These are phyloP conservation scores for Eupithecia tripunctaria DNA, from an alignment of 2,888 invertebrate species.

Conservation along the genomic window DNA sequence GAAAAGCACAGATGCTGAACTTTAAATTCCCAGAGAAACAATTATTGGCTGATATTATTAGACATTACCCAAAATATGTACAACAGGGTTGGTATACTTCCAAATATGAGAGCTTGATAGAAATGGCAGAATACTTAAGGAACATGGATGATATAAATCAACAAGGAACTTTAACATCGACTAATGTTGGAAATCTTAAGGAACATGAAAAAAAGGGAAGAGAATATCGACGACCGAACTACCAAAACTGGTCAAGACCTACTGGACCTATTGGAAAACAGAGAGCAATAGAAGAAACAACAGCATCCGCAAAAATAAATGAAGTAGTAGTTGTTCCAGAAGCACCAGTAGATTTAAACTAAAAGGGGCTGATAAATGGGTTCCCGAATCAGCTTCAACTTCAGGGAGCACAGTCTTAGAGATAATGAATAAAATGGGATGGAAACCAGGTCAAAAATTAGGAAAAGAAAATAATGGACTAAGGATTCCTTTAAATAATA, in stretches of 20 bases:
- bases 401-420: neutral
- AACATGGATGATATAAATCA: neutral
- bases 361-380: neutral
- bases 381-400: neutral
- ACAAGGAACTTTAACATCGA: neutral
- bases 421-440: neutral
- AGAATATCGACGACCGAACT: neutral
- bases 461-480: neutral
- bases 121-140: neutral
- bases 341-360: neutral
- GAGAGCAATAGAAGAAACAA: neutral
- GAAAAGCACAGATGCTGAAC: neutral
- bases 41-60: neutral
- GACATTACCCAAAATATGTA: neutral
- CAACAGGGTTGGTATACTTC: neutral
- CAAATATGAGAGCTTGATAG: neutral
- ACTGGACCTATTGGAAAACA: no score
- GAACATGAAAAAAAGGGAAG: neutral
- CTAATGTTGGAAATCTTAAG: neutral
- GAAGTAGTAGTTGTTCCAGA: neutral
- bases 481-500: neutral
- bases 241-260: neutral
- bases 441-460: neutral
- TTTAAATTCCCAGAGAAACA: neutral
- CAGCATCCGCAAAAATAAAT: neutral